Base-by-base conservation (phyloP, 2,113 vertebrate species). In the Cyanoderma ruficeps region DNA sequence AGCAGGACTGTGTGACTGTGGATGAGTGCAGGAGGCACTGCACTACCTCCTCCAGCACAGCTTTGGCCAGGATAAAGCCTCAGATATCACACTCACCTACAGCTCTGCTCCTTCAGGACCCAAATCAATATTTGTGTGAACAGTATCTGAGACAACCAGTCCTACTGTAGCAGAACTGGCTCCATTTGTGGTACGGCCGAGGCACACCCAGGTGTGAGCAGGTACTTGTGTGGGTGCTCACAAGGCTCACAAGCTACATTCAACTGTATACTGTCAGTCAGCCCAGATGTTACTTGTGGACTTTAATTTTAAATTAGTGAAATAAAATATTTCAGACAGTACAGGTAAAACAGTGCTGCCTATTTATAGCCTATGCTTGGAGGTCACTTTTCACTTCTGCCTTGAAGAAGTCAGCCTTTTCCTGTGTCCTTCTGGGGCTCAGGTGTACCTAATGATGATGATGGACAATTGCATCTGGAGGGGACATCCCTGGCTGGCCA, bases 1-100 rank as follows among this genome's bases (percentile, higher is more conserved):
- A 11, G 31, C 35, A 30, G 57, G n/a, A 46, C 23, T 0, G 0
- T 47, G 39, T 11, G 41, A 4, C 30, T 55, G 3, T 23, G 74
- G 39, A 3, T 49, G 56, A 49, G 65, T 2, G 39, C 42, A 71
- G 25, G 30, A 75, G 59, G 19, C 30, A 42, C 21, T 41, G 31
- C 28, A 9, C 17, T 25, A 1, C 20, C 9, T 57, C 8, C n/a
- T 74, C 7, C 55, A 53, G 42, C 4, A 17, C 22, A 50, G n/a
- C 41, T 52, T n/a, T 35, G 14, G 22, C 59, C 49, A 14, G 24
- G 22, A 31, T 76, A 15, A 42, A 50, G 27, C 63, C 67, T 65
- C 80, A 63, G 28, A 23, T 17, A 14, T 14, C 39, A 11, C n/a
- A 25, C 7, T 74, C 30, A 11, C 14, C 17, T 1, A 20, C 20